Evolutionary conservation across 2,113 vertebrate genomes (phyloP).

Genomic region (Acanthisitta chloris): DNA sequence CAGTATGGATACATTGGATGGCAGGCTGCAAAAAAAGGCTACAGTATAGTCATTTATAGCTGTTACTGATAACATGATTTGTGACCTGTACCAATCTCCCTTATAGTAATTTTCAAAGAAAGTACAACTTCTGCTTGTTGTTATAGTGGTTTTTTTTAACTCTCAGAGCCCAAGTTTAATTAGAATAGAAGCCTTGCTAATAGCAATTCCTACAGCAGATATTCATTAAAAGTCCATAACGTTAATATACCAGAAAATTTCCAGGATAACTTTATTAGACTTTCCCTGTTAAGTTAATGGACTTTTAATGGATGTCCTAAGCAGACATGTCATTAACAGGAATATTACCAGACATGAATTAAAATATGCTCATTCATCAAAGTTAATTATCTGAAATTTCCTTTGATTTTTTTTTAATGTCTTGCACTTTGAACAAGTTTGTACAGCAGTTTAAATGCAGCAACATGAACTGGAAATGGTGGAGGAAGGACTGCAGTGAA

Average conservation of each 20-base stretch:
- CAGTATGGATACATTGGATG: not conserved
- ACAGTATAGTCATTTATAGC: not conserved
- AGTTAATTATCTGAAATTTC: conserved; percentile 72
- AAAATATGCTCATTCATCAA: conserved; percentile 71
- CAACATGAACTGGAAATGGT: conserved; percentile 33
- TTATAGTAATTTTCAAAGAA: not conserved
- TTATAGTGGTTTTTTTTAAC: not conserved
- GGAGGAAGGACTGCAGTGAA: not conserved
- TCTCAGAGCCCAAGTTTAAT: conserved; percentile 54
- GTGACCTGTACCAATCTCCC: not conserved
- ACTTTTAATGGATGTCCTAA: conserved; percentile 78
- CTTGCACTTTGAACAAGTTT: conserved; percentile 61
- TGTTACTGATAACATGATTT: not conserved
- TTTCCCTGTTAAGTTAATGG: conserved; percentile 77
- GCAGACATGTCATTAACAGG: conserved; percentile 73
- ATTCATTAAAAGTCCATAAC: conserved; percentile 75
- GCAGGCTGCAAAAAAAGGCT: not conserved
- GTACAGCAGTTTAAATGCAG: conserved; percentile 48
- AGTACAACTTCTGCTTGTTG: conserved; percentile 33
- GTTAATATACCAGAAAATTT: conserved; percentile 77
- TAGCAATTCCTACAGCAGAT: conserved; percentile 70
- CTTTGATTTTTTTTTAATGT: conserved; percentile 63
- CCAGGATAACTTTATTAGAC: conserved; percentile 74
- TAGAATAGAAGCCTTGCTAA: conserved; percentile 66
- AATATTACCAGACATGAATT: conserved; percentile 71